These are phyloP conservation scores for Brenthis ino DNA, from an alignment of 2,888 invertebrate genomes.

Conservation along the genomic window DNA sequence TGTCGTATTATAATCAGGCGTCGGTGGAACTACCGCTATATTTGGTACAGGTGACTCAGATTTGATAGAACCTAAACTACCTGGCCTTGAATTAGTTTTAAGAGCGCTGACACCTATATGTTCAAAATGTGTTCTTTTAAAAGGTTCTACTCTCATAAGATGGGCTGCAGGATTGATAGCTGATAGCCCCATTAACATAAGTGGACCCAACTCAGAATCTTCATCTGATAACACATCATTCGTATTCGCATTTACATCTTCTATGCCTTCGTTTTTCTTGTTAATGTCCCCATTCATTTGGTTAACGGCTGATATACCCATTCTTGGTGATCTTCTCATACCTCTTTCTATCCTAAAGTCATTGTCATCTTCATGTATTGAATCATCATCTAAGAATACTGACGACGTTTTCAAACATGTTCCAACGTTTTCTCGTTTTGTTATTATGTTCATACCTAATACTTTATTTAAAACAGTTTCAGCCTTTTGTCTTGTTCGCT, in stretches of 20 bases:
- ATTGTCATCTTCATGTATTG: conserved; percentile 67
- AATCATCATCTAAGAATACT: conserved; percentile 73
- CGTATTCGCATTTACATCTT: conserved; percentile 65
- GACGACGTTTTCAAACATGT: conserved; percentile 74
- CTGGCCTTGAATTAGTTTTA: conserved; percentile 73
- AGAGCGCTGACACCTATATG: conserved; percentile 50
- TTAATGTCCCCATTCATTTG: conserved; percentile 78
- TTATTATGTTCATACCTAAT: conserved; percentile 74
- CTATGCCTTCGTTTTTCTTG: conserved; percentile 67
- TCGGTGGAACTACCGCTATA: conserved; percentile 89
- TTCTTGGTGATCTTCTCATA: conserved; percentile 69
- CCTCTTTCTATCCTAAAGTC: conserved; percentile 74
- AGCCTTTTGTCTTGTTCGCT: conserved; percentile 75
- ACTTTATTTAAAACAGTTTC: conserved; percentile 77
- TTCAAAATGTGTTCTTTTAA: conserved; percentile 57
- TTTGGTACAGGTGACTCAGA: conserved; percentile 83
- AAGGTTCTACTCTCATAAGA: conserved; percentile 83
- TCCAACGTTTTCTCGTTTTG: conserved; percentile 71
- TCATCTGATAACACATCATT: conserved; percentile 76
- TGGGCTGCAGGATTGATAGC: conserved; percentile 84
- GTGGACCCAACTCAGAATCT: conserved; percentile 84
- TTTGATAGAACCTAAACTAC: conserved; percentile 65
- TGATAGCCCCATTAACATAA: conserved; percentile 86
- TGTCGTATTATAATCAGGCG: conserved; percentile 83
- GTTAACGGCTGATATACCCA: conserved; percentile 75